These are phyloP conservation scores for Hermaeophaga mercurialis DNA, from an alignment of 2,888 invertebrate genomes.

Conservation along the genomic window DNA sequence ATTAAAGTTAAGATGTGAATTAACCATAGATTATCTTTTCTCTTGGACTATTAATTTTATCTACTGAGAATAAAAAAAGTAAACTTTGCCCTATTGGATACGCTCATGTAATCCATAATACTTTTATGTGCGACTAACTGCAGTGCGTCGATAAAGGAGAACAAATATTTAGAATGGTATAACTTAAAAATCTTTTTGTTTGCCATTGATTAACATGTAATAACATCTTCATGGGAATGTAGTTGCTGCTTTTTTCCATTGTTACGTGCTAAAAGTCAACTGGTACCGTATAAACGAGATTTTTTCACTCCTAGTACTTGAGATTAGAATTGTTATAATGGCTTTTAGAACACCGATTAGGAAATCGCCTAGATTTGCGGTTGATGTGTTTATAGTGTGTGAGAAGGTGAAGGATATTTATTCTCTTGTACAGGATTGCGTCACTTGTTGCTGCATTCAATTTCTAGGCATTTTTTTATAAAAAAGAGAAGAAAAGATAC, in stretches of 20 bases:
- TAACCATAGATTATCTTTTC: too few relatives aligned
- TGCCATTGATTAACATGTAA: slow-evolving; percentile 35
- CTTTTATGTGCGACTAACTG: slow-evolving; percentile 20
- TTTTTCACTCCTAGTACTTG: slow-evolving; percentile 13
- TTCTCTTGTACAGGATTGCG: too few relatives aligned
- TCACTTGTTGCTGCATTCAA: too few relatives aligned
- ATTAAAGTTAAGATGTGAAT: too few relatives aligned
- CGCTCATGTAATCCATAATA: slow-evolving; percentile 15
- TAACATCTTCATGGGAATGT: slow-evolving; percentile 33
- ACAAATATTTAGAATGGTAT: slow-evolving; percentile 22
- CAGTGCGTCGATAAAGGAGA: slow-evolving; percentile 12
- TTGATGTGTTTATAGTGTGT: background rate
- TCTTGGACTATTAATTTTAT: too few relatives aligned
- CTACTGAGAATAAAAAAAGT: too few relatives aligned
- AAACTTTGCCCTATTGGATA: background rate
- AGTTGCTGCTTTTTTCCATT: slow-evolving; percentile 13
- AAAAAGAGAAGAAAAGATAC: too few relatives aligned
- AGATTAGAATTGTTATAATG: slow-evolving; percentile 20
- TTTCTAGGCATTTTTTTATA: too few relatives aligned
- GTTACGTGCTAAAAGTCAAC: slow-evolving; percentile 15
- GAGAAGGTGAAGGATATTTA: slow-evolving; percentile 12
- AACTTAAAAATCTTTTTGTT: slow-evolving; percentile 33
- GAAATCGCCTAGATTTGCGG: slow-evolving; percentile 14
- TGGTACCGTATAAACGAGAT: slow-evolving; percentile 18
- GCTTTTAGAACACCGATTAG: slow-evolving; percentile 10